Evolutionary conservation across 2,888 invertebrate species (phyloP).

Genomic region (Pammene fasciana): DNA sequence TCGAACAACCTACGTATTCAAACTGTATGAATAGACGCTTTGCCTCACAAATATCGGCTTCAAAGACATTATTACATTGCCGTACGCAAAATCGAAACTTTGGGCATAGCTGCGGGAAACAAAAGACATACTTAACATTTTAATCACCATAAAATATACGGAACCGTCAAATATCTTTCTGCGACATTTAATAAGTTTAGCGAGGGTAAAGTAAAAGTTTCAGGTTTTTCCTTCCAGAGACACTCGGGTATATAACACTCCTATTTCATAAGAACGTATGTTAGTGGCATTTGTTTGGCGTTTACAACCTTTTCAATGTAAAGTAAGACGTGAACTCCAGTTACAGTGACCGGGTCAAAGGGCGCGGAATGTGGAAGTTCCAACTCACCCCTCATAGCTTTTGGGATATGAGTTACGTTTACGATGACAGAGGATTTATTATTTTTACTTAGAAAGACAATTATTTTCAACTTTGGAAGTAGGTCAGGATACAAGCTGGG

Average conservation of each 20-base stretch:
- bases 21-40: slow-evolving; percentile 41
- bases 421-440: slow-evolving; percentile 47
- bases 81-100: slow-evolving; percentile 31
- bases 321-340: slow-evolving; percentile 57
- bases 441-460: slow-evolving; percentile 38
- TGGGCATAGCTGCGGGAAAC: slow-evolving; percentile 40
- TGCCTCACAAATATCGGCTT: slow-evolving; percentile 20
- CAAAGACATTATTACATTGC: slow-evolving; percentile 16
- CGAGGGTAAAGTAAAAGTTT: slow-evolving; percentile 65
- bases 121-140: slow-evolving; percentile 48
- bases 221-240: slow-evolving; percentile 47
- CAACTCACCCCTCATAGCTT: slow-evolving; percentile 59
- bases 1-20: slow-evolving; percentile 37
- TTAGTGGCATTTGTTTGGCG: background rate
- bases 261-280: background rate
- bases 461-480: slow-evolving; percentile 36
- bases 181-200: slow-evolving; percentile 58
- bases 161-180: slow-evolving; percentile 53
- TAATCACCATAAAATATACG: slow-evolving; percentile 50
- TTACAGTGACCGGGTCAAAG: slow-evolving; percentile 72
- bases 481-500: slow-evolving; percentile 27
- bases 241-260: slow-evolving; percentile 3
- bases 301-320: background rate
- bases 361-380: slow-evolving; percentile 58
- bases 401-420: slow-evolving; percentile 57